Percentiles rank a stretch among this genome's conserved stretches.
phyloP scores from a whole-genome alignment of 2,888 invertebrate genomes.

The Caenorhabditis becei region DNA sequence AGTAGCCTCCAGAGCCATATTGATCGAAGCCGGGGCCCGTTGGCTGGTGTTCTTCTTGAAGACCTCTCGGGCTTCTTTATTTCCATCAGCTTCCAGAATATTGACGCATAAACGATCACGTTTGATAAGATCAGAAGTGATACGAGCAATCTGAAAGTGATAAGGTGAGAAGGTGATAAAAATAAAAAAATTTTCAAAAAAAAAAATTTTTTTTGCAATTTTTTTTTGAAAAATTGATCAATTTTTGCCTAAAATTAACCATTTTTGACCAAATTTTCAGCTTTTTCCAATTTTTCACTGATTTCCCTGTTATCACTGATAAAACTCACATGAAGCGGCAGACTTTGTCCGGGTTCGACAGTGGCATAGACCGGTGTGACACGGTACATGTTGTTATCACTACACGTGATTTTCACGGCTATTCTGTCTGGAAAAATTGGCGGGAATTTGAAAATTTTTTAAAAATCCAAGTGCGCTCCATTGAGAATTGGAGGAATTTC shows the following conservation, averaged over 20 bases:
- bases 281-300: too few relatives aligned
- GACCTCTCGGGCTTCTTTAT: slow-evolving; percentile 62
- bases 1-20: slow-evolving; percentile 60
- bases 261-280: too few relatives aligned
- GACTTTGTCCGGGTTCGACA: slow-evolving; percentile 76
- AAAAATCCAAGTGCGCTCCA: neutral
- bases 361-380: slow-evolving; percentile 79
- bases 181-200: too few relatives aligned
- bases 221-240: neutral
- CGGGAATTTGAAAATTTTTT: too few relatives aligned
- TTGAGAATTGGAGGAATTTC: neutral
- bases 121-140: slow-evolving; percentile 61
- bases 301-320: neutral
- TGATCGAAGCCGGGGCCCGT: slow-evolving; percentile 56
- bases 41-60: slow-evolving; percentile 63
- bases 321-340: slow-evolving; percentile 74
- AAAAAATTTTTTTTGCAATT: neutral
- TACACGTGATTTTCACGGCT: slow-evolving; percentile 80
- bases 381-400: slow-evolving; percentile 77
- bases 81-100: slow-evolving; percentile 67
- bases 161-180: too few relatives aligned
- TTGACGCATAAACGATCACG: slow-evolving; percentile 68
- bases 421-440: slow-evolving; percentile 63
- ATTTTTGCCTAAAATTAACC: too few relatives aligned
- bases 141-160: slow-evolving; percentile 65